A percentile compares a stretch with the other conserved stretches of the same genome.
Evolutionary conservation across 2,888 invertebrate species (phyloP).

Genomic region (Phengaris alcon): DNA sequence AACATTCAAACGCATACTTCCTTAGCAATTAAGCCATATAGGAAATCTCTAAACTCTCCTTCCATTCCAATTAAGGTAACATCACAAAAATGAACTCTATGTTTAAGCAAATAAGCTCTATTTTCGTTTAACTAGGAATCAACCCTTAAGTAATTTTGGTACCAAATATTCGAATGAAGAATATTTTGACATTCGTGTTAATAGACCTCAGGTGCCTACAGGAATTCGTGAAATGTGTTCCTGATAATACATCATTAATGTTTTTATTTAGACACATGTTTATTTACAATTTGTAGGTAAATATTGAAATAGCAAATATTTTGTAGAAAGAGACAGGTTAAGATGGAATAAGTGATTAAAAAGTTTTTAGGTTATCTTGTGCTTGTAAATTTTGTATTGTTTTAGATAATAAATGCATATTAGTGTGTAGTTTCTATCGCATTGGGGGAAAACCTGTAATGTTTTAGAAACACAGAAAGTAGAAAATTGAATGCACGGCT

Average conservation of each 20-base stretch:
- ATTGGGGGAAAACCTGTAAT: too few species aligned
- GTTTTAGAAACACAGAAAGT: too few species aligned
- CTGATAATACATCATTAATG: conserved; percentile 30
- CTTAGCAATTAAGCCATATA: conserved; percentile 54
- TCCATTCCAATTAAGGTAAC: background rate
- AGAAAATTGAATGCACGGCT: too few species aligned
- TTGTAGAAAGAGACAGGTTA: background rate
- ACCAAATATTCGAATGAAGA: conserved; percentile 61
- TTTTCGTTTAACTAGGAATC: background rate
- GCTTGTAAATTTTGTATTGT: too few species aligned
- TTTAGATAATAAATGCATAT: too few species aligned
- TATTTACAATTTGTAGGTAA: conserved; percentile 3
- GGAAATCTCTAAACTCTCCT: conserved; percentile 3
- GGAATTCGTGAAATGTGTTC: conserved; percentile 51
- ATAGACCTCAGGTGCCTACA: conserved; percentile 66
- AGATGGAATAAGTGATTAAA: too few species aligned
- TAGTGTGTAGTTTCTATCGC: too few species aligned
- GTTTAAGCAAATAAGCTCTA: background rate
- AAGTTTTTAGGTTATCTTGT: too few species aligned
- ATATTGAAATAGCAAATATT: background rate
- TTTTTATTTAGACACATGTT: background rate
- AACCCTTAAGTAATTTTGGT: conserved; percentile 37
- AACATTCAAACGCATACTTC: conserved; percentile 45
- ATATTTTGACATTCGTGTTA: conserved; percentile 75
- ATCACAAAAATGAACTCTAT: background rate